Conservation (phyloP, 30 jellyfish, hydroid and myxozoan species). For the Aurelia sp. region DNA sequence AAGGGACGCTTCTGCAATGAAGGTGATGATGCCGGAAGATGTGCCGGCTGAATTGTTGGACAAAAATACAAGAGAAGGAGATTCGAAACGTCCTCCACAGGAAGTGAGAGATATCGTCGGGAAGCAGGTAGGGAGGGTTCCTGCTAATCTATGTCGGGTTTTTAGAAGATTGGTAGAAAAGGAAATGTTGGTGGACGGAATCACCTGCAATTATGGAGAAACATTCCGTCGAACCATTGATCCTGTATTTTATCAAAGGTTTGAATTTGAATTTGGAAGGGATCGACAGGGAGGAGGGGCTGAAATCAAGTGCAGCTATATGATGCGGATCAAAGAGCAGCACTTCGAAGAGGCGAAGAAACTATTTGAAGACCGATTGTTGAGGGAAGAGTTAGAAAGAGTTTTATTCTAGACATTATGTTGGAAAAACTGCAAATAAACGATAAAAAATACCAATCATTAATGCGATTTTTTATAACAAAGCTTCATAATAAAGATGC, state of each 20-base stretch:
- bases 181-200: constrained; percentile 3
- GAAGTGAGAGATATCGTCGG: background rate
- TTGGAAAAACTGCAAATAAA: no score
- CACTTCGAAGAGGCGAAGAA: no score
- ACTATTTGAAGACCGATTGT: no score
- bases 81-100: background rate
- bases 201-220: constrained; percentile 8
- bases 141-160: background rate
- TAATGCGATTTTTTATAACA: no score
- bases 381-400: no score
- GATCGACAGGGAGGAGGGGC: constrained; percentile 23
- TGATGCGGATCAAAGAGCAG: no score
- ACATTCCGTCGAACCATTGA: background rate
- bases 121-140: constrained; percentile 23
- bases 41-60: background rate
- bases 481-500: no score
- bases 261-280: background rate
- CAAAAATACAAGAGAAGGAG: background rate
- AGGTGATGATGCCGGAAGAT: background rate
- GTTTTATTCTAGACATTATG: no score
- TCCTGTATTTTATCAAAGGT: background rate
- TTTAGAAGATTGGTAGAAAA: background rate
- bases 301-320: constrained; percentile 13
- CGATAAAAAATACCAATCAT: no score
- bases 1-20: background rate